Base-by-base conservation (phyloP, 2,888 invertebrate genomes). In the Platypus cylindrus region DNA sequence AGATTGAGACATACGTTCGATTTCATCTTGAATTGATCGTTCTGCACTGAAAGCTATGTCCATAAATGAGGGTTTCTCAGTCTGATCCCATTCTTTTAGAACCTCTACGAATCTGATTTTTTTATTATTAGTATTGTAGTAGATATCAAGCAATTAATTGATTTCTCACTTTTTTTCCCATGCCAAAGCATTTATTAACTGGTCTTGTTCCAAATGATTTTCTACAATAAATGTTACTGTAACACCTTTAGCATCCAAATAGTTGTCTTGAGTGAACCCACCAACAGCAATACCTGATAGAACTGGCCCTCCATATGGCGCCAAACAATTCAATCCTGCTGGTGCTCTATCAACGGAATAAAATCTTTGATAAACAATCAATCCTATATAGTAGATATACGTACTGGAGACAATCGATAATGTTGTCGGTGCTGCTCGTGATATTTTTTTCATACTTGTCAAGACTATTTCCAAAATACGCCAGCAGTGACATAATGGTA, bases 21-120 rank as follows among this genome's bases (percentile, higher is more conserved):
- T 72, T 60, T 94, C 94, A 60, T 95, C 95, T 64, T 93, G 77
- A 32, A 94, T 78, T 0, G 91, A 91, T 37, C 89, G 69, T 62
- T 93, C 87, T 0, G 81, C 69, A n/a, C 69, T 71, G 53, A 66
- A 87, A 11, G 83, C 76, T 2, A 87, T 68, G 17, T 77, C 73
- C 53, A 87, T 67, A 50, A 65, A 72, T 12, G 66, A 60, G 1
- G 75, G 66, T 47, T 67, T 70, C 32, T 59, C 52, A 2, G 68
- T 64, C 5, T 56, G 52, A 13, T 58, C 56, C 66, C 67, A 71
- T 5, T 73, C 60, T 49, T 73, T 68, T 64, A 86, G 58, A 36
- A 80, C 70, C 24, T 75, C 67, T 5, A 85, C 56, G 54, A 77
- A 85, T 38, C 70, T 70, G 43, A 26, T 45, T n/a, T n/a, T n/a